These are phyloP conservation scores for Sphyrna mokarran DNA, from an alignment of 2,113 vertebrate genomes.

Conservation along the genomic window DNA sequence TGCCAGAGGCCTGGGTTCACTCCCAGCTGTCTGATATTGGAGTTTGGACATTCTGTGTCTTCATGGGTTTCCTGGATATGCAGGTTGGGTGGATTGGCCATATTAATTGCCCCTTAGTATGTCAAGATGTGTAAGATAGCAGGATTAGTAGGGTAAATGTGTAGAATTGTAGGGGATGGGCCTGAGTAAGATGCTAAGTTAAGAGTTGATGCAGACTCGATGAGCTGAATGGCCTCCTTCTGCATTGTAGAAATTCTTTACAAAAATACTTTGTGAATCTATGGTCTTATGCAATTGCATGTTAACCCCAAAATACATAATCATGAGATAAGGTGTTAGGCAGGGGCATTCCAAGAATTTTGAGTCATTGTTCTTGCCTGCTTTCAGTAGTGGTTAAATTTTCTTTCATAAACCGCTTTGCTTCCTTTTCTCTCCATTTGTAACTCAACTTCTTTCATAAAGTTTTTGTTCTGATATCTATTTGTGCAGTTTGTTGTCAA, in stretches of 20 bases:
- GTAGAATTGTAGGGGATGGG: too few relatives aligned
- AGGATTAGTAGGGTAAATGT: too few relatives aligned
- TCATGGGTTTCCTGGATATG: too few relatives aligned
- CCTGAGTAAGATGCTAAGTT: too few relatives aligned
- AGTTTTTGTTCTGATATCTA: not conserved
- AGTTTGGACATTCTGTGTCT: too few relatives aligned
- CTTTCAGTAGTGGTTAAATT: not conserved
- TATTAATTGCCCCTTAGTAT: too few relatives aligned
- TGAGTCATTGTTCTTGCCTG: not conserved
- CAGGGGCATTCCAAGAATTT: not conserved
- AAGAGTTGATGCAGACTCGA: too few relatives aligned
- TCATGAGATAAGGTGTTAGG: not conserved
- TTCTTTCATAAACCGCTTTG: not conserved
- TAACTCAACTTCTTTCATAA: not conserved
- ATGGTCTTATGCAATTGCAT: not conserved
- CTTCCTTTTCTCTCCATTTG: not conserved
- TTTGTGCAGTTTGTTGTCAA: not conserved
- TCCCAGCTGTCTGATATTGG: too few relatives aligned
- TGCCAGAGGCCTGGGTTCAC: too few relatives aligned
- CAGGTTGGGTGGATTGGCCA: too few relatives aligned
- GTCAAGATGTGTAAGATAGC: too few relatives aligned
- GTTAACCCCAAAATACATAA: not conserved
- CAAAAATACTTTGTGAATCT: not conserved
- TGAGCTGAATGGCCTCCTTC: too few relatives aligned
- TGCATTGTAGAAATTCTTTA: not conserved